phyloP scores from a whole-genome alignment of 2,888 invertebrate genomes.

The Cacoxenus indagator region DNA sequence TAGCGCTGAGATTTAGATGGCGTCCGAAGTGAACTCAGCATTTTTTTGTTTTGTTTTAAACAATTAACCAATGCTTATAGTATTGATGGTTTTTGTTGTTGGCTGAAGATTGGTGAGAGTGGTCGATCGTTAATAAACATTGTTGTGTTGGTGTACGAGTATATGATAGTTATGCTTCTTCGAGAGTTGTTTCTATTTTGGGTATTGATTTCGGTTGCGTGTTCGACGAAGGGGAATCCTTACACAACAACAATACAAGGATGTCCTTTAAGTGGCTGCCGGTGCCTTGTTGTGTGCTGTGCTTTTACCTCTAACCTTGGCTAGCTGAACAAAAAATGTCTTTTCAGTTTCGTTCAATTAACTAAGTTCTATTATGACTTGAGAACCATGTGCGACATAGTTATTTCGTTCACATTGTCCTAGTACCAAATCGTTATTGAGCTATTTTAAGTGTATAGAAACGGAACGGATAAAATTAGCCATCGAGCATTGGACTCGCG shows the following conservation, averaged over 20 bases:
- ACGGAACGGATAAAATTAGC: not conserved
- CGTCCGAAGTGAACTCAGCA: too few relatives aligned
- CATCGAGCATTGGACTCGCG: slow-evolving; percentile 51
- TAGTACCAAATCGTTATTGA: slow-evolving; percentile 4
- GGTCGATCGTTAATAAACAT: slow-evolving; percentile 5
- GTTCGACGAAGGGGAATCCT: not conserved
- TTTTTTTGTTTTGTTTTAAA: slow-evolving; percentile 1
- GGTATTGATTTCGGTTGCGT: slow-evolving; percentile 6
- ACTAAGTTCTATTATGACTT: not conserved
- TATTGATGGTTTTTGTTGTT: not conserved
- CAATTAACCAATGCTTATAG: not conserved
- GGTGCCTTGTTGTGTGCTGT: not conserved
- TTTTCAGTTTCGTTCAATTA: too few relatives aligned
- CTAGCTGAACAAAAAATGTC: not conserved
- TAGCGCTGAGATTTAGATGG: too few relatives aligned
- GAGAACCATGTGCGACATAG: not conserved
- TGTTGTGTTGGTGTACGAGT: not conserved
- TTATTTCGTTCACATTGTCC: not conserved
- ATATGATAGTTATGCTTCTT: too few relatives aligned
- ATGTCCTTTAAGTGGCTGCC: slow-evolving; percentile 10
- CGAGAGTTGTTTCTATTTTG: not conserved
- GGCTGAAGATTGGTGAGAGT: not conserved
- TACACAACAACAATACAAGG: not conserved
- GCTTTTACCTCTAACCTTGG: not conserved
- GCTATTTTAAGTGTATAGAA: not conserved